These are phyloP conservation scores for Oxyruncus cristatus DNA, from an alignment of 2,113 vertebrate genomes.

Conservation along the genomic window DNA sequence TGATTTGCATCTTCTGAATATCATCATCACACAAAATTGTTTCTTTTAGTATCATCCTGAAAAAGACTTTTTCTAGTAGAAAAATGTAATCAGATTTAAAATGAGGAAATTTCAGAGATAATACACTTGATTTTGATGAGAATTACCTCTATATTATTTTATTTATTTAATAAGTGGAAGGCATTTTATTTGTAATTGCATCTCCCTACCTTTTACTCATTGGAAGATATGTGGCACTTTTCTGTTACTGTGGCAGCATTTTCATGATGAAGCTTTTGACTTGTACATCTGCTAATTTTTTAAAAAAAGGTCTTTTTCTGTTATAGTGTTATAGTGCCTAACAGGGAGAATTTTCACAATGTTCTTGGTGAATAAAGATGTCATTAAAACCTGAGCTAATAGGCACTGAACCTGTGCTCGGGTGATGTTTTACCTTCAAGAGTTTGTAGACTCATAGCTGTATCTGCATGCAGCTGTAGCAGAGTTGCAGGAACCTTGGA, in stretches of 20 bases:
- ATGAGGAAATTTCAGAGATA: neutral
- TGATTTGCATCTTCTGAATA: neutral
- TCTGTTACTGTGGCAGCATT: neutral
- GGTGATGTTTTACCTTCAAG: conserved; percentile 20
- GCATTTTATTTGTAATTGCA: neutral
- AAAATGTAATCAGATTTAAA: neutral
- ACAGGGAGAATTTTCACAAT: neutral
- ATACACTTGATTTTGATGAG: neutral
- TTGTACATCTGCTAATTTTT: neutral
- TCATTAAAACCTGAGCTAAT: conserved; percentile 1
- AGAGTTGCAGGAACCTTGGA: neutral
- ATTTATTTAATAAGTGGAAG: neutral
- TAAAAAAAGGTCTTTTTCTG: neutral
- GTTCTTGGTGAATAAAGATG: neutral
- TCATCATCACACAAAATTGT: neutral
- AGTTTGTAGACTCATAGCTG: neutral
- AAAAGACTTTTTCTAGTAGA: neutral
- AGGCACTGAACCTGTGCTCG: neutral
- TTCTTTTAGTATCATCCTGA: neutral
- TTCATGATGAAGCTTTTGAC: neutral
- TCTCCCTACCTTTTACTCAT: neutral
- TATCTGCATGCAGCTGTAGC: neutral
- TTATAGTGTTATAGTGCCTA: neutral
- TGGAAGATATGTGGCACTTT: neutral
- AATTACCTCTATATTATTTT: neutral